Evolutionary conservation across 2,113 vertebrate species (phyloP), one percentile per base, ranked within the genome.

Genomic region (Stercorarius parasiticus): DNA sequence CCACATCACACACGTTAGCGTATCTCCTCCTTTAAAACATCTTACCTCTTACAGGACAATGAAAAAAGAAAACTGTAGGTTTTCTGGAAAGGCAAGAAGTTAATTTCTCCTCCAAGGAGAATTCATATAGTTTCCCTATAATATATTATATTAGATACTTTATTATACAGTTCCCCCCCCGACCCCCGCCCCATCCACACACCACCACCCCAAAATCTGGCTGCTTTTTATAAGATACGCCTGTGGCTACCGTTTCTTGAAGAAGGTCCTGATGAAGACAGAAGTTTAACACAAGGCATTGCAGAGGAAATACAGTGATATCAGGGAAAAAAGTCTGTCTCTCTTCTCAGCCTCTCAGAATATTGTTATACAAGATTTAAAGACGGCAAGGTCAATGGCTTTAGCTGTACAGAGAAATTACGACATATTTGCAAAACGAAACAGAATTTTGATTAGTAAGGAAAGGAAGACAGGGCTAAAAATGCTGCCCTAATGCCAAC

Each of bases 391-490:
- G 84, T 88, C 86, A 94, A 85, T 19, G 36, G 34, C 52, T 91
- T 89, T 65, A 64, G 52, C 52, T 91, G 43, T 42, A 76, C 34
- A 85, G 62, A 84, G 73, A 82, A 89, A 95, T 94, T 21, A 82
- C 20, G 38, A 72, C 5, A 11, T 56, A 82, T 86, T 89, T 91
- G 47, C 32, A 92, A 90, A 95, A 89, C 34, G 11, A 89, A 96
- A 86, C 29, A 45, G 72, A 92, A 82, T 92, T 92, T 76, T 93
- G 65, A 76, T 65, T 40, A 59, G 47, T 27, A 76, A 78, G 43
- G 65, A 89, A 74, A 88, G 61, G n/a, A 67, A 92, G 30, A 83
- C 14, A 59, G 56, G 25, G 38, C n/a, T 88, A 81, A 81, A 93
- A 95, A 93, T 45, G 26, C 38, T 56, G 69, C 72, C 74, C 50